A percentile compares a stretch with the other conserved stretches of the same genome.
These are phyloP conservation scores for Syngnathus scovelli DNA, from an alignment of 2,113 vertebrate species.

Conservation along the genomic window DNA sequence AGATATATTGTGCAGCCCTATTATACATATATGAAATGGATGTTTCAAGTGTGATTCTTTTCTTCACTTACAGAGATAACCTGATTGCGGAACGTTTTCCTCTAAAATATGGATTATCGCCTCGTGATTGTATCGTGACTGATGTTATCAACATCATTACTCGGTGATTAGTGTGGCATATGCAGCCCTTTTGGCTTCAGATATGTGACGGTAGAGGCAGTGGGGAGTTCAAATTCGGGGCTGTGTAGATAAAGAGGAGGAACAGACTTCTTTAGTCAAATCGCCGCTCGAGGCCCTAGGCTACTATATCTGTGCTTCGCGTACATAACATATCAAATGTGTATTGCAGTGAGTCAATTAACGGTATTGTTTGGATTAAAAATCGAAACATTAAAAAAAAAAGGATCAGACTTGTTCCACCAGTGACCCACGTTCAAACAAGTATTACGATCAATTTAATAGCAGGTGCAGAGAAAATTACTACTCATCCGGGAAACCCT, in stretches of 20 bases:
- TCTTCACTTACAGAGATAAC: too few species aligned
- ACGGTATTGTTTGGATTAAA: neutral
- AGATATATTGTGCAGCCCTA: too few species aligned
- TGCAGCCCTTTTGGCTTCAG: neutral
- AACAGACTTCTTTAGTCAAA: neutral
- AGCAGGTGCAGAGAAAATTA: neutral
- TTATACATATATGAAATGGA: too few species aligned
- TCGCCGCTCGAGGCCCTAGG: neutral
- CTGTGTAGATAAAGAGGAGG: neutral
- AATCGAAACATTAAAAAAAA: neutral
- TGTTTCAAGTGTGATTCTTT: too few species aligned
- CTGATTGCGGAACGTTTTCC: too few species aligned
- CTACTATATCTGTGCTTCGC: neutral
- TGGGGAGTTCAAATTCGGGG: neutral
- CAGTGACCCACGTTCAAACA: neutral
- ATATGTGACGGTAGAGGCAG: neutral
- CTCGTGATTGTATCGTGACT: neutral
- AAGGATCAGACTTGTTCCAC: neutral
- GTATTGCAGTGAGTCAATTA: neutral
- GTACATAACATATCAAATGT: neutral
- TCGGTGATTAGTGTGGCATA: neutral
- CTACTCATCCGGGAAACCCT: conserved; percentile 42
- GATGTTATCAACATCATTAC: neutral
- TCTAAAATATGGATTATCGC: neutral
- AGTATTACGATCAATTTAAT: neutral